phyloP scores from a whole-genome alignment of 2,888 invertebrate species.

The Euplagia quadripunctaria region DNA sequence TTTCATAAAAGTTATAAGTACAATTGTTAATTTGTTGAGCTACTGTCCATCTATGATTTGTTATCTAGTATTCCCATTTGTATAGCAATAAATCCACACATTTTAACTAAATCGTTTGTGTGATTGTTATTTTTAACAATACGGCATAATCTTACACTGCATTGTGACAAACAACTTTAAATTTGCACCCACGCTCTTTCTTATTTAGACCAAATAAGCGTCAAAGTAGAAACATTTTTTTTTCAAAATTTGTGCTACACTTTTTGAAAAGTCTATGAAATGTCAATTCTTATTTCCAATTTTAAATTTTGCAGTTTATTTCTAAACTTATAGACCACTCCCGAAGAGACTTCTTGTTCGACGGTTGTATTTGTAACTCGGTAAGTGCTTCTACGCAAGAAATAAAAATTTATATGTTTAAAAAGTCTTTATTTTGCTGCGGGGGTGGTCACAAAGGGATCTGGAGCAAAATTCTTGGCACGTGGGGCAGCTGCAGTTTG shows the following conservation, averaged over 20 bases:
- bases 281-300: slow-evolving; percentile 33
- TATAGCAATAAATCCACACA: slow-evolving; percentile 51
- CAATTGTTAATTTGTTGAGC: slow-evolving; percentile 6
- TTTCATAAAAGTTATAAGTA: slow-evolving; percentile 16
- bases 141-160: slow-evolving; percentile 35
- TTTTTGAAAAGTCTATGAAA: slow-evolving; percentile 39
- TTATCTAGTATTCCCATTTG: slow-evolving; percentile 26
- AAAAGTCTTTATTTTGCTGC: slow-evolving; percentile 39
- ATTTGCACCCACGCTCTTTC: not conserved
- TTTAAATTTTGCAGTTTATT: not conserved
- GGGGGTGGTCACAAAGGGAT: slow-evolving; percentile 60
- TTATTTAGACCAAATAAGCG: not conserved
- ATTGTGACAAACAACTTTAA: slow-evolving; percentile 20
- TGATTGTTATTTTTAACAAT: slow-evolving; percentile 42
- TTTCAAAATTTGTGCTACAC: not conserved
- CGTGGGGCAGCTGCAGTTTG: slow-evolving; percentile 65
- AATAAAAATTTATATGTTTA: slow-evolving; percentile 41
- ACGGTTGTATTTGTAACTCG: slow-evolving; percentile 39
- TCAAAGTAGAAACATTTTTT: slow-evolving; percentile 22
- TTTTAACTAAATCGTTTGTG: slow-evolving; percentile 23
- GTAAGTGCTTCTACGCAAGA: slow-evolving; percentile 31
- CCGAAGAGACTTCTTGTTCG: slow-evolving; percentile 16
- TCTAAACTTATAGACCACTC: not conserved
- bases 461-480: slow-evolving; percentile 65
- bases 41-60: slow-evolving; percentile 30